Conservation (phyloP, 2,888 invertebrate genomes). For the Acronicta leporina region DNA sequence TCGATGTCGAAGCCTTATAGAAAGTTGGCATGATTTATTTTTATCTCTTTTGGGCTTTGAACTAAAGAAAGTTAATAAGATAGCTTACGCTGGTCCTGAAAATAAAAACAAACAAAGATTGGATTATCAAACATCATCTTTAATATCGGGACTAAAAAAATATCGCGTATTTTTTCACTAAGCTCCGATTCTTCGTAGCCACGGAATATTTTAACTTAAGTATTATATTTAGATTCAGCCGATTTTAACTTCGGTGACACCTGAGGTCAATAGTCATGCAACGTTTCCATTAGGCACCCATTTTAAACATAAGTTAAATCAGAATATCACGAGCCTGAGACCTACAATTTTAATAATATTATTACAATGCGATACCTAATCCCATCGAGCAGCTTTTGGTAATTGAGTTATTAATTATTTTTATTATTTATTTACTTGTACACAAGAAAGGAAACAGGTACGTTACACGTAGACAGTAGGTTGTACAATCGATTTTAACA, state of each 20-base stretch:
- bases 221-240: not conserved
- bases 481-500: too few species aligned
- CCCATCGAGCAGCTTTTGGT: not conserved
- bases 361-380: slow-evolving; percentile 3
- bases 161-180: too few species aligned
- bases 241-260: slow-evolving; percentile 11
- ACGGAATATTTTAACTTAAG: not conserved
- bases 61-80: too few species aligned
- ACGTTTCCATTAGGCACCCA: slow-evolving; percentile 15
- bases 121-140: too few species aligned
- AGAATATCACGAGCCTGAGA: not conserved
- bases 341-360: not conserved
- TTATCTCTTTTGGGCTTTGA: not conserved
- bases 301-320: slow-evolving; percentile 10
- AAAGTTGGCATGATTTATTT: slow-evolving; percentile 12
- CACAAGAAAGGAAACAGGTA: too few species aligned
- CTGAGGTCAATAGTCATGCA: slow-evolving; percentile 21
- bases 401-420: not conserved
- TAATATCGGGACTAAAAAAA: too few species aligned
- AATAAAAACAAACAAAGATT: too few species aligned
- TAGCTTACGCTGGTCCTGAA: too few species aligned
- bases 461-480: too few species aligned
- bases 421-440: too few species aligned
- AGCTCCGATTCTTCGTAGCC: not conserved
- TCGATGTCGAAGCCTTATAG: not conserved